These are phyloP conservation scores for Parotocinclus haroldoi DNA, from an alignment of 2,797 vertebrate species.

Conservation along the genomic window DNA sequence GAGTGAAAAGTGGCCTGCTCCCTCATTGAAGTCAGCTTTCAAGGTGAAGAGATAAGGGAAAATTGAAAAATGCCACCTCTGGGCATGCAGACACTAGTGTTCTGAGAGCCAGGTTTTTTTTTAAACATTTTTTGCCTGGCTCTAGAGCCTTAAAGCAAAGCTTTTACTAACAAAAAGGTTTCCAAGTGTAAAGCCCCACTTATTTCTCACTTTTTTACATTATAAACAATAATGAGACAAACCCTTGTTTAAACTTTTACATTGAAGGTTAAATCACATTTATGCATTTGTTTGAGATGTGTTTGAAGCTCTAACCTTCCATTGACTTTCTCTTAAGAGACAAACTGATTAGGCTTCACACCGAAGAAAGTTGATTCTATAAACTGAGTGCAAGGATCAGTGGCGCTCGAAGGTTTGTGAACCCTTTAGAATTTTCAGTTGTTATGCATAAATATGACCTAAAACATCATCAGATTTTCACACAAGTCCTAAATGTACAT, in stretches of 20 bases:
- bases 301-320: background rate
- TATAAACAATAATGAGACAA: conserved; percentile 22
- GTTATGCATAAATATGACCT: no score
- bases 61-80: conserved; percentile 65
- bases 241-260: conserved; percentile 41
- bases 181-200: conserved; percentile 37
- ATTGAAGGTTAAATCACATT: conserved; percentile 30
- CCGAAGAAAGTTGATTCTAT: no score
- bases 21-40: conserved; percentile 64
- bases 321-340: background rate
- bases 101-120: conserved; percentile 51
- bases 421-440: no score
- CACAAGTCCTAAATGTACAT: no score
- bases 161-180: conserved; percentile 30
- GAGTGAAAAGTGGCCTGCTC: conserved; percentile 46
- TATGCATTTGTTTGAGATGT: no score
- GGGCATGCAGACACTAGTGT: conserved; percentile 52
- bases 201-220: conserved; percentile 8
- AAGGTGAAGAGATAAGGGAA: conserved; percentile 68
- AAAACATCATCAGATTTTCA: no score
- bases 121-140: conserved; percentile 49
- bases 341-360: no score
- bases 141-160: conserved; percentile 24
- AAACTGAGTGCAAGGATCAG: no score
- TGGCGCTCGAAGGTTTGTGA: no score